Evolutionary conservation across 2,113 vertebrate genomes (phyloP), one percentile per base, ranked within the genome.

Genomic region (Callopanchax toddi): DNA sequence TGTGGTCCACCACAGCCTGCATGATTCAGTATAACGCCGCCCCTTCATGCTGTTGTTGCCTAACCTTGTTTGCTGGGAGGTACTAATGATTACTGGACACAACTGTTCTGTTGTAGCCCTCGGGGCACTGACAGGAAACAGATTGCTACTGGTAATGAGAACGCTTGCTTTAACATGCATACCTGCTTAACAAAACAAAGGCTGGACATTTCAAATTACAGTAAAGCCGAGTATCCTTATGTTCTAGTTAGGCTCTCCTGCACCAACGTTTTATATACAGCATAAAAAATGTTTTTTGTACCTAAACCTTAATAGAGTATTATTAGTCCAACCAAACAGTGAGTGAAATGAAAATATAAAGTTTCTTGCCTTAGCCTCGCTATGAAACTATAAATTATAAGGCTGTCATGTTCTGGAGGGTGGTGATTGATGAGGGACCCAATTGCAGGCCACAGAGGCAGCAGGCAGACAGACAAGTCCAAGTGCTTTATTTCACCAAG

Each of bases 101-200:
- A 44, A 44, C n/a, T 44, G 42, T 44, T 18, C n/a, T 44, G 42
- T 11, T 44, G 42, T 44, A 44, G 42, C 42, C 42, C 42, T 44
- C n/a, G 8, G 42, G 42, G n/a, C 42, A 11, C n/a, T 20, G 42
- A 20, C n/a, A 44, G 42, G n/a, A 44, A 44, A 44, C 42, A 44
- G 42, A 44, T 20, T 44, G 42, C 42, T 44, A 4, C 42, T 44
- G 42, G 42, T 44, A 44, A 44, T 44, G 42, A 44, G 42, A 44
- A 44, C 10, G 42, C 42, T 20, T 18, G 42, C 20, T 20, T 44
- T 18, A 43, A 43, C 17, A 6, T 44, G 39, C 16, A 11, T 44
- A 44, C n/a, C 42, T 44, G 42, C 42, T 44, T 44, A 2, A 42
- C 29, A 44, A 20, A 20, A 20, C n/a, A 44, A 44, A 20, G 17